These are phyloP conservation scores for Dromas ardeola DNA, from an alignment of 2,113 vertebrate species.

Conservation along the genomic window DNA sequence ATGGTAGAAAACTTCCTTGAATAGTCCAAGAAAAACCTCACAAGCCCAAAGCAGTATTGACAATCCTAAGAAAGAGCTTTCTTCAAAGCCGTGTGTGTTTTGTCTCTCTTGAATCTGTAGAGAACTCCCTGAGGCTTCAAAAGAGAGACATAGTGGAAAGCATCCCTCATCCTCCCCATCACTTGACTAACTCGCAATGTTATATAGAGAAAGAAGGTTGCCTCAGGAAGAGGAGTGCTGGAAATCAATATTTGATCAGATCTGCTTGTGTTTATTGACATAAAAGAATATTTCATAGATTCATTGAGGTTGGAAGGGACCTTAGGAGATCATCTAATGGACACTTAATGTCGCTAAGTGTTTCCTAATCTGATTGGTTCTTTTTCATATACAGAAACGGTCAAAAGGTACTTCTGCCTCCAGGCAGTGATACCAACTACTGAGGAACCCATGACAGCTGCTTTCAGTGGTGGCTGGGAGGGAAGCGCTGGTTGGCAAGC, in stretches of 20 bases:
- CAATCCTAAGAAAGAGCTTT: background rate
- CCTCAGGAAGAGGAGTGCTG: background rate
- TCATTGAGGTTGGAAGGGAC: background rate
- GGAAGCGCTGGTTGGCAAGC: background rate
- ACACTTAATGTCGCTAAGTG: slow-evolving; percentile 1
- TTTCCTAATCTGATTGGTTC: slow-evolving; percentile 33
- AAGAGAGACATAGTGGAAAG: background rate
- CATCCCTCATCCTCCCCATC: slow-evolving; percentile 4
- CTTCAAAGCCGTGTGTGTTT: background rate
- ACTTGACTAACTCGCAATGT: background rate
- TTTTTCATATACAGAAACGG: background rate
- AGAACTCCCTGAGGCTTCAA: background rate
- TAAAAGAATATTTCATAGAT: slow-evolving; percentile 46
- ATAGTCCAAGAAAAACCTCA: background rate
- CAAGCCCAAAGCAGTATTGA: background rate
- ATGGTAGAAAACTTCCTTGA: background rate
- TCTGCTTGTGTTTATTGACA: slow-evolving; percentile 52
- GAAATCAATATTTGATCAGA: slow-evolving; percentile 63
- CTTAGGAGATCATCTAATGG: slow-evolving; percentile 43
- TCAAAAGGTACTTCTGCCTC: background rate
- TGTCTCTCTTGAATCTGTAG: background rate
- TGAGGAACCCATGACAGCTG: background rate
- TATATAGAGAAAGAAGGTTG: background rate
- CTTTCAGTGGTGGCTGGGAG: background rate
- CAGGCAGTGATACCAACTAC: background rate